Evolutionary conservation across 2,113 vertebrate genomes (phyloP).

Genomic region (Hystrix brachyura): DNA sequence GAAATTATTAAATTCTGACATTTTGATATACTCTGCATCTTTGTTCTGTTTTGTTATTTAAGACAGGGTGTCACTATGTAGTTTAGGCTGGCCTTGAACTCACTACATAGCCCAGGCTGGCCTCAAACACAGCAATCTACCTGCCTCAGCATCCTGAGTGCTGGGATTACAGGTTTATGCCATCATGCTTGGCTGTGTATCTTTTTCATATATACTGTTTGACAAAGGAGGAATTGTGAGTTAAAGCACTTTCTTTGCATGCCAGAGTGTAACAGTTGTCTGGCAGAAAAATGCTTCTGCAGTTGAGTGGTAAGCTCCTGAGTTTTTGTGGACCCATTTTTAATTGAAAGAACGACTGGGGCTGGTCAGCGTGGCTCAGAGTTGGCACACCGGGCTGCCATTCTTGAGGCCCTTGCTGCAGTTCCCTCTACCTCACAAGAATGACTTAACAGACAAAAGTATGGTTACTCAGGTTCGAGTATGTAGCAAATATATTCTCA

Average conservation of each 20-base stretch:
- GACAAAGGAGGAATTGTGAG: neutral
- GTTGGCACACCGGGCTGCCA: neutral
- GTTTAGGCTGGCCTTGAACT: no score
- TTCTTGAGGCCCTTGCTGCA: neutral
- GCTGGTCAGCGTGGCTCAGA: neutral
- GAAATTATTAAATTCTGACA: conserved; percentile 15
- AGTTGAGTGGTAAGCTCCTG: neutral
- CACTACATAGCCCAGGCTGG: no score
- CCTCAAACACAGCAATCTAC: no score
- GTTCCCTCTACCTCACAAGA: neutral
- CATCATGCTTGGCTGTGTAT: neutral
- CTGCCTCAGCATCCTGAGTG: no score
- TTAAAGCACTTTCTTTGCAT: neutral
- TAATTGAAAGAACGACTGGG: neutral
- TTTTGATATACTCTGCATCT: neutral
- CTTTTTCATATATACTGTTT: neutral
- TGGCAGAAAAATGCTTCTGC: neutral
- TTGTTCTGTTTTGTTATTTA: neutral
- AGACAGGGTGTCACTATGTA: no score
- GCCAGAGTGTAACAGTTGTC: neutral
- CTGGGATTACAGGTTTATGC: no score
- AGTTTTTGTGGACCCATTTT: neutral
- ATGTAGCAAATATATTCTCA: neutral
- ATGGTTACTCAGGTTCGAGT: neutral
- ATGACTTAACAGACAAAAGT: neutral